Conservation (phyloP, 2,888 invertebrate genomes). For the Lepetodrilus schrolli region DNA sequence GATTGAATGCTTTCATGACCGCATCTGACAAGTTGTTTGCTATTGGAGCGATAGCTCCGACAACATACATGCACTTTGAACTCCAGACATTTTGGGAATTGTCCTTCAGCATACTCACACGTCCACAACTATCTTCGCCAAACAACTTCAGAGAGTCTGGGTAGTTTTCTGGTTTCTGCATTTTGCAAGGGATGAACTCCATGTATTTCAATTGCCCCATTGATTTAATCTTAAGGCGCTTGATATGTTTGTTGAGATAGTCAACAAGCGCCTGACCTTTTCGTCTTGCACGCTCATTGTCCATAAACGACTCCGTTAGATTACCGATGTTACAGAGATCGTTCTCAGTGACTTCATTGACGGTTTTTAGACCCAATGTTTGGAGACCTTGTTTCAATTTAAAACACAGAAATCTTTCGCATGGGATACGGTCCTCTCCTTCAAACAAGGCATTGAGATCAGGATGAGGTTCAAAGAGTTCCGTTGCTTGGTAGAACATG, state of each 20-base stretch:
- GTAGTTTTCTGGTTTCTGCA: slow-evolving; percentile 33
- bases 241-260: not conserved
- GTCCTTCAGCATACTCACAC: slow-evolving; percentile 40
- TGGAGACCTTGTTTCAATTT: slow-evolving; percentile 40
- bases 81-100: slow-evolving; percentile 30
- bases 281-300: not conserved
- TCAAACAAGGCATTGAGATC: slow-evolving; percentile 48
- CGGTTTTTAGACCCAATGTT: slow-evolving; percentile 49
- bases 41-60: not conserved
- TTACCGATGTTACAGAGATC: slow-evolving; percentile 45
- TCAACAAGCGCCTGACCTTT: not conserved
- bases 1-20: not conserved
- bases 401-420: not conserved
- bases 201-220: not conserved
- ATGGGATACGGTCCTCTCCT: slow-evolving; percentile 54
- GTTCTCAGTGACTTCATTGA: slow-evolving; percentile 44
- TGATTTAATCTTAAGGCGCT: not conserved
- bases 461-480: slow-evolving; percentile 1
- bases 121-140: slow-evolving; percentile 9
- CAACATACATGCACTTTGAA: not conserved
- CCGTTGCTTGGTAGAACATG: not conserved
- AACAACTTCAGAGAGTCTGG: slow-evolving; percentile 38
- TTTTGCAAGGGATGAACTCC: slow-evolving; percentile 36
- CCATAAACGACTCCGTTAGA: not conserved
- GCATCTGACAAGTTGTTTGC: not conserved